phyloP scores from a whole-genome alignment of 2,797 vertebrate genomes.

The Arctocebus calabarensis region DNA sequence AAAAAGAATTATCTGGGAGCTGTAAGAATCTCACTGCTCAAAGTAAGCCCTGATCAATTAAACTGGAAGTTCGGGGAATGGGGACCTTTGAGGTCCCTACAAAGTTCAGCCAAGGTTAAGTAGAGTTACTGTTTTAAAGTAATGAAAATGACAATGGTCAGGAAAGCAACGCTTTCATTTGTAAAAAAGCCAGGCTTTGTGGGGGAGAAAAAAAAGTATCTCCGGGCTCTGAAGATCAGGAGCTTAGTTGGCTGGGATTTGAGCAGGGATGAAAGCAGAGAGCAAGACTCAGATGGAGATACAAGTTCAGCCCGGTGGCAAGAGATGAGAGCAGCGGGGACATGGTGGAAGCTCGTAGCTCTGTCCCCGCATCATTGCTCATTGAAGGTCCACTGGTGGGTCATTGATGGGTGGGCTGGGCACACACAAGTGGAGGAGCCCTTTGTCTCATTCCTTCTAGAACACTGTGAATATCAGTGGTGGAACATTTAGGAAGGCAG shows the following conservation, averaged over 20 bases:
- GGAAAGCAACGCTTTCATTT: constrained; percentile 52
- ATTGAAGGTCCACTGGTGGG: no score
- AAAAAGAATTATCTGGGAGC: constrained; percentile 6
- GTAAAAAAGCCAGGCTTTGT: constrained; percentile 42
- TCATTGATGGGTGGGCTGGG: not conserved
- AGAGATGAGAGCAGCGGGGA: not conserved
- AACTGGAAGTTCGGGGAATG: constrained; percentile 23
- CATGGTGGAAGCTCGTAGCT: not conserved
- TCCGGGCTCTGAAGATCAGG: not conserved
- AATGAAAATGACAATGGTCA: constrained; percentile 25
- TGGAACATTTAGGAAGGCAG: not conserved
- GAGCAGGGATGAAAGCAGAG: not conserved
- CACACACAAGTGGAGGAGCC: not conserved
- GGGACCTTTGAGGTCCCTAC: constrained; percentile 23
- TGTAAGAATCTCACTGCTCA: not conserved
- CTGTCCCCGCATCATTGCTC: not conserved
- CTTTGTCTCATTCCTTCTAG: constrained; percentile 1
- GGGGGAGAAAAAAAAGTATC: not conserved
- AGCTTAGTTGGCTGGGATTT: not conserved
- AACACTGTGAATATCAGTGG: not conserved
- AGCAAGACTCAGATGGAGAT: not conserved
- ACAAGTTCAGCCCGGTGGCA: not conserved
- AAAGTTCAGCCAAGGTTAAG: constrained; percentile 58
- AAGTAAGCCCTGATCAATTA: constrained; percentile 19
- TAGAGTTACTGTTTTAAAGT: constrained; percentile 25